Percentiles rank a stretch among this genome's conserved stretches.
Conservation (phyloP, 2,888 invertebrate genomes). For the Eupithecia tripunctaria region DNA sequence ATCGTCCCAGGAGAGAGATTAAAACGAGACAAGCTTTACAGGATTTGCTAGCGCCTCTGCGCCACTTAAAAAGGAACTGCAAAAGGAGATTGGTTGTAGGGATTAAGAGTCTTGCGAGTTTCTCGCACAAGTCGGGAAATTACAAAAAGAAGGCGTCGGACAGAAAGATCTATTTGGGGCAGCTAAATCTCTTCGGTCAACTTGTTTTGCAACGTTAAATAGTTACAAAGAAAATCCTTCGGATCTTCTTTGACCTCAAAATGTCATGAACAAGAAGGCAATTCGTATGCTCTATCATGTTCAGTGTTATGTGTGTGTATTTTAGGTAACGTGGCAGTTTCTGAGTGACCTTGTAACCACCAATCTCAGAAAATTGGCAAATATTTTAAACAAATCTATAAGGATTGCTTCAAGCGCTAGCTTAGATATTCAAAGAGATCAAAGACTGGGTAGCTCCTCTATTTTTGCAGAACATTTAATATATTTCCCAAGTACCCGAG, state of each 20-base stretch:
- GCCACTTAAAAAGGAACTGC: slow-evolving; percentile 39
- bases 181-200: slow-evolving; percentile 7
- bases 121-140: slow-evolving; percentile 19
- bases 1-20: slow-evolving; percentile 42
- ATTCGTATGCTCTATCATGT: background rate
- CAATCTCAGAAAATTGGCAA: background rate
- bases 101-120: slow-evolving; percentile 34
- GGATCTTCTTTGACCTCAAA: background rate
- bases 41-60: slow-evolving; percentile 37
- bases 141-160: slow-evolving; percentile 4
- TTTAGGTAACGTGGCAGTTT: background rate
- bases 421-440: too few species aligned
- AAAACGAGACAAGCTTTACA: slow-evolving; percentile 39
- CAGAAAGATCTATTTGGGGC: slow-evolving; percentile 8
- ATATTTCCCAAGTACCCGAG: background rate
- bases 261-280: background rate
- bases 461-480: background rate
- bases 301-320: background rate
- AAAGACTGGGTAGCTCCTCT: background rate
- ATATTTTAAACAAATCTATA: background rate
- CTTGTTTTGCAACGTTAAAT: background rate
- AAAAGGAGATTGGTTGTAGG: slow-evolving; percentile 40
- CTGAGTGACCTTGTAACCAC: background rate
- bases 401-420: background rate
- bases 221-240: background rate